These are phyloP conservation scores for Nyctibius grandis DNA, from an alignment of 2,797 vertebrate genomes.

Conservation along the genomic window DNA sequence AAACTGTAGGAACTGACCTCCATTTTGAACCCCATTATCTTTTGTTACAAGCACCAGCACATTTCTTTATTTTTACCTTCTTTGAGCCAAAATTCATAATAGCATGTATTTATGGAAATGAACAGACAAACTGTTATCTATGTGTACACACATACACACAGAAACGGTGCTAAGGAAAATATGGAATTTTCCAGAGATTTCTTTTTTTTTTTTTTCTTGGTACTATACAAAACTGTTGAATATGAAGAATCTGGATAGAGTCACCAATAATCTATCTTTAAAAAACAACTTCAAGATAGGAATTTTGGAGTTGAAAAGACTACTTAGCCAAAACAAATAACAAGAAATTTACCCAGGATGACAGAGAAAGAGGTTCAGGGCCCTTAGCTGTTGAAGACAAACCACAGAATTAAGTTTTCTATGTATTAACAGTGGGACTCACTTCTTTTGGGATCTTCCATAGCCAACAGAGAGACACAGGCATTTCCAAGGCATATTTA, in stretches of 20 bases:
- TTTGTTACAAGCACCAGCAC: neutral
- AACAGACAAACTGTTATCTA: neutral
- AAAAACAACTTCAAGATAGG: neutral
- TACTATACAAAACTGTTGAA: neutral
- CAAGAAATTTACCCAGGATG: neutral
- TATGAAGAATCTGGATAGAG: neutral
- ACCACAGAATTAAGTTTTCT: neutral
- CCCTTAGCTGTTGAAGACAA: neutral
- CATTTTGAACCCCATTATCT: neutral
- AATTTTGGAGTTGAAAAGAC: neutral
- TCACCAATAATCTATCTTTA: neutral
- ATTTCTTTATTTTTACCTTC: neutral
- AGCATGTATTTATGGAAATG: neutral
- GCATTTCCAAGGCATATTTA: neutral
- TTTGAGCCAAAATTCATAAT: neutral
- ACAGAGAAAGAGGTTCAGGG: neutral
- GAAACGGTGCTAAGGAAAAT: accelerated
- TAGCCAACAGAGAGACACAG: neutral
- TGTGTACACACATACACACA: neutral
- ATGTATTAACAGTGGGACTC: neutral
- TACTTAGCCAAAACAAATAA: neutral
- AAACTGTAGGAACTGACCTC: neutral
- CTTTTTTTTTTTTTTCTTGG: neutral
- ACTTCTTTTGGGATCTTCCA: neutral
- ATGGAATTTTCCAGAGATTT: neutral